Evolutionary conservation across 1,140 invertebrate species (phyloP), one percentile per base, ranked within the genome.

Genomic region (Tetragnatha versicolor): DNA sequence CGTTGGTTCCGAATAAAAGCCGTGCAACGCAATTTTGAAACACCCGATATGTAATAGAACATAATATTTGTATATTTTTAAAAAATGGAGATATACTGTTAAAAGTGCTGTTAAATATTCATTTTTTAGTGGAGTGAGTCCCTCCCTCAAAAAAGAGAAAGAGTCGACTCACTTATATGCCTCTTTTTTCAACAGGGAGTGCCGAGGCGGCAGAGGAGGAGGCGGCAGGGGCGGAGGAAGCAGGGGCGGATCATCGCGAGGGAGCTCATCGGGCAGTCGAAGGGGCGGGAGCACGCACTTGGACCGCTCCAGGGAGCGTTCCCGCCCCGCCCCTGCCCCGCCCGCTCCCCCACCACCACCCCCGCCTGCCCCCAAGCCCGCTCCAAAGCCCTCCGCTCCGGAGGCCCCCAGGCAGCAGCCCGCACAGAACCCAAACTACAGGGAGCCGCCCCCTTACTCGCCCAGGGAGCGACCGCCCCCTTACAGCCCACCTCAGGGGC

Each of bases 361-460:
- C 14, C 17, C 22, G 31, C 25, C 49, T 20, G 6, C 63, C 27
- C 39, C 70, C 1, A 3, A 12, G 1, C 49, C 68, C 3, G 33
- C 20, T 39, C 33, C 35, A 33, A 69, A 47, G n/a, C 70, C 55
- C 6, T 25, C 39, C 14, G 39, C 35, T 1, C 55, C 70, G 2
- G n/a, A 17, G 3, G 27, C 35, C 7, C 31, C 68, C 39, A 1
- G n/a, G 3, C 22, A 27, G 6, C 72, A 75, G n/a, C 72, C 72
- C 1, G 55, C 72, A 14, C 39, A 65, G 6, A 76, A 76, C 20
- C 73, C 73, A 1, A 76, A 76, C 33, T 76, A 22, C n/a, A 65
- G 37, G 22, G 69, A 73, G n/a, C 66, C 66, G 7, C 66, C 66
- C 0, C 66, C 66, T 25, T 70, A 70, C 12, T 53, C 47, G 2